Evolutionary conservation across 2,888 invertebrate species (phyloP).

Genomic region (Limnephilus rhombicus): DNA sequence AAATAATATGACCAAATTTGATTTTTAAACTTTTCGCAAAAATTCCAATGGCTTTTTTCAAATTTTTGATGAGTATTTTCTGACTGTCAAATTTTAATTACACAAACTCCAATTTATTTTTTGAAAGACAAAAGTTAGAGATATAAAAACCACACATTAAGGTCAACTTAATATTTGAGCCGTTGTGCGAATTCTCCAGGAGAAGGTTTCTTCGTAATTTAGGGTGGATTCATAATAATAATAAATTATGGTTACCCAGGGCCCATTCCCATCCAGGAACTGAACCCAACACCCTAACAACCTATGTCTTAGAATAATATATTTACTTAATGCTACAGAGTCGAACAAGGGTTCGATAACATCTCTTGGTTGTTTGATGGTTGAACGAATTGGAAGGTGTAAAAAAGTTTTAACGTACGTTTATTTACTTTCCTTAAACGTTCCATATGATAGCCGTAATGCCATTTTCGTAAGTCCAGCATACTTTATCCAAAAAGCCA

Average conservation of each 20-base stretch:
- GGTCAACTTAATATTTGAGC: not conserved
- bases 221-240: not conserved
- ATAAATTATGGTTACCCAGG: not conserved
- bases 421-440: not conserved
- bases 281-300: not conserved
- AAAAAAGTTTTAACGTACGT: not conserved
- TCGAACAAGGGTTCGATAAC: not conserved
- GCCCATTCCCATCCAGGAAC: not conserved
- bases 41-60: not conserved
- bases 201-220: not conserved
- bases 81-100: not conserved
- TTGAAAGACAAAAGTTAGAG: not conserved
- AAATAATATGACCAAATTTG: too few species aligned
- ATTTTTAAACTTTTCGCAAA: not conserved
- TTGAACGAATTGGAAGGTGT: not conserved
- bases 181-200: not conserved
- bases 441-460: not conserved
- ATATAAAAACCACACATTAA: too few species aligned
- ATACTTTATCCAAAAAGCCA: not conserved
- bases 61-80: not conserved
- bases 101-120: not conserved
- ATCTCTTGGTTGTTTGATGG: not conserved
- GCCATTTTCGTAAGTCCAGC: not conserved
- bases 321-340: not conserved
- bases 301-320: not conserved